These are phyloP conservation scores for Drosophila austrosaltans DNA, from an alignment of 2,888 invertebrate genomes.

Conservation along the genomic window DNA sequence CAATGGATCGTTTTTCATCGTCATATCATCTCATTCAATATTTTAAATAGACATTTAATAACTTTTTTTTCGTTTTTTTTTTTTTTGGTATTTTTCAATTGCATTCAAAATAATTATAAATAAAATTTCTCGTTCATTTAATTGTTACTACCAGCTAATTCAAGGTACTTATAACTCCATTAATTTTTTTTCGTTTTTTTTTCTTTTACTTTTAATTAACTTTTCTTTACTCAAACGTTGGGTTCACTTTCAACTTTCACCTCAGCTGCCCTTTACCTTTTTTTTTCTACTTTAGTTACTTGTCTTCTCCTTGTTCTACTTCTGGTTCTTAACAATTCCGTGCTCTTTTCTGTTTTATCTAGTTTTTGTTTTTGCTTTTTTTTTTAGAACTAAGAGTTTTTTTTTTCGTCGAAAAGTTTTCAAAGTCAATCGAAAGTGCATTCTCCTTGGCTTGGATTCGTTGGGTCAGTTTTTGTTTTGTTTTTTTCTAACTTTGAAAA, in stretches of 20 bases:
- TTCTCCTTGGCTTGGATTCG: conserved; percentile 34
- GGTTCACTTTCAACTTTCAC: conserved; percentile 40
- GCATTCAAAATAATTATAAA: conserved; percentile 40
- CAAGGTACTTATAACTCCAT: conserved; percentile 84
- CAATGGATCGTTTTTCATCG: conserved; percentile 66
- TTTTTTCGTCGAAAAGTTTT: conserved; percentile 12
- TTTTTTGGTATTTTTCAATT: conserved; percentile 38
- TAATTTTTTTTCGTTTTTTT: conserved; percentile 56
- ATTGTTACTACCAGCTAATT: conserved; percentile 79
- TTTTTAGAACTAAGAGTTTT: not conserved
- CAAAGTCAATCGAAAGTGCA: conserved; percentile 21
- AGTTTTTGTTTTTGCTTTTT: not conserved
- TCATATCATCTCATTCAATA: conserved; percentile 31
- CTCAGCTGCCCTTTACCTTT: not conserved
- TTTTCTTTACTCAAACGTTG: conserved; percentile 49
- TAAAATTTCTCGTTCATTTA: conserved; percentile 46
- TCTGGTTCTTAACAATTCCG: conserved; percentile 53
- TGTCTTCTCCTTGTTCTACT: conserved; percentile 8
- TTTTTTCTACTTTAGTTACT: conserved; percentile 30
- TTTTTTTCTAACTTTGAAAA: conserved; percentile 47
- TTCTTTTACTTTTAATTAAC: conserved; percentile 21
- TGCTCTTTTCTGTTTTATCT: conserved; percentile 39
- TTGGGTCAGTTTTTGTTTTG: conserved; percentile 40
- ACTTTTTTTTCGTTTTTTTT: conserved; percentile 21
- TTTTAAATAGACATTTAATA: conserved; percentile 61